These are phyloP conservation scores for Mimumesa dahlbomi DNA, from an alignment of 2,888 invertebrate genomes.

Conservation along the genomic window DNA sequence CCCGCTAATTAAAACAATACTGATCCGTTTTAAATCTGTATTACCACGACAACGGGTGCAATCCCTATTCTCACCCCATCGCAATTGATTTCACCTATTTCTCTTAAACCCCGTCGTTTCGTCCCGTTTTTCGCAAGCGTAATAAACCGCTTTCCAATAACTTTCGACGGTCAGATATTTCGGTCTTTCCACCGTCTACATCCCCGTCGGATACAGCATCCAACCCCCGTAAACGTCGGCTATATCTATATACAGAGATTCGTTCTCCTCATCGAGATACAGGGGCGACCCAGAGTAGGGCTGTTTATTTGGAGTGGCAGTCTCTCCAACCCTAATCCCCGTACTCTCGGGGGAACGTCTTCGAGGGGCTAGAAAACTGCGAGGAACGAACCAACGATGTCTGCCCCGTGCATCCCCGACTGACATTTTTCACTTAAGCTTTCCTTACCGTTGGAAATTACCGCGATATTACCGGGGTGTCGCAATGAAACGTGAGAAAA, in stretches of 20 bases:
- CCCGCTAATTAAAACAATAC: too few species aligned
- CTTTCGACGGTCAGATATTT: not conserved
- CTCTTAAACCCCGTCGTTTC: too few species aligned
- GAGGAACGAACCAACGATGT: conserved; percentile 57
- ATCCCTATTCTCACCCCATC: too few species aligned
- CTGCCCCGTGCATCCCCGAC: conserved; percentile 11
- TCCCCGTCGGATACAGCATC: conserved; percentile 5
- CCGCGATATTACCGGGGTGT: conserved; percentile 2
- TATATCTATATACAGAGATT: conserved; percentile 25
- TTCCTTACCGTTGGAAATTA: conserved; percentile 20
- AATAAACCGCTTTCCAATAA: not conserved
- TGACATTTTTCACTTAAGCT: conserved; percentile 57
- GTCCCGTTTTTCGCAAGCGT: too few species aligned
- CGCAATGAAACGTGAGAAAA: not conserved
- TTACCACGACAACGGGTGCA: too few species aligned
- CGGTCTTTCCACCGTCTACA: not conserved
- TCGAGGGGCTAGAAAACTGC: conserved; percentile 69
- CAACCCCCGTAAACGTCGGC: conserved; percentile 11
- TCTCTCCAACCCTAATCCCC: conserved; percentile 76
- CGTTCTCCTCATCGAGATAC: conserved; percentile 25
- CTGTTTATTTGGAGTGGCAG: conserved; percentile 79
- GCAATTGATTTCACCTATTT: too few species aligned
- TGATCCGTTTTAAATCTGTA: too few species aligned
- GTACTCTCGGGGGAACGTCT: conserved; percentile 72
- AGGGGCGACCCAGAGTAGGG: conserved; percentile 68